Base-by-base conservation (phyloP, 2,888 invertebrate species). In the Chaetoderma sp. region DNA sequence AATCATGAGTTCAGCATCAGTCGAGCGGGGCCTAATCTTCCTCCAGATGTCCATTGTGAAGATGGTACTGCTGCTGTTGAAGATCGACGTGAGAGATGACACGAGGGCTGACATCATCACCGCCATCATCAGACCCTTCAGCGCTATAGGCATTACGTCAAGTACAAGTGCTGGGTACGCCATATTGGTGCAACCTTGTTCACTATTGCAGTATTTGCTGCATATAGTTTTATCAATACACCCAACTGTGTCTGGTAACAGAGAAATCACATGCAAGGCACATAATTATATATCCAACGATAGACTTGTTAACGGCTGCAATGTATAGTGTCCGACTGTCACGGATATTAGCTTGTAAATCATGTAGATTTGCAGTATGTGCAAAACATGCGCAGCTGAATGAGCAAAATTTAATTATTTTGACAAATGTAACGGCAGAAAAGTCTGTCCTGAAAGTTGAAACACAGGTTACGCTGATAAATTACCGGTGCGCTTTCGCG, bases 41-140 rank as follows among this genome's bases (percentile, higher is more conserved):
- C 80, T 77, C 87, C 88, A 89, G 45, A 88, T 86, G 70, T 88
- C 88, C 73, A 88, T 87, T 18, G 88, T 88, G 77, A 88, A 87
- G 59, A 88, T 86, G 39, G 88, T 88, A 62, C 87, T 86, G 69
- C 86, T 83, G 67, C 86, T 86, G 82, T 88, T 88, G 80, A 88
- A 88, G 61, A 88, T 88, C 52, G 88, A 88, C 13, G 88, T 88
- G 54, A 89, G 75, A 2, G 88, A 88, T 33, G 88, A 88, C 81
- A 89, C 87, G 10, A 88, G 78, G 21, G 88, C 88, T 0, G 88
- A 88, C 81, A 89, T 80, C 88, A 89, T 89, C 10, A 88, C 88
- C 1, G 88, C 87, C 73, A 89, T 70, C 88, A 89, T 89, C 47
- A 89, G 72, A 3, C 89, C 89, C 23, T 84, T 68, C n/a, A 83